Conservation (phyloP, 2,113 vertebrate species). For the Colius striatus region DNA sequence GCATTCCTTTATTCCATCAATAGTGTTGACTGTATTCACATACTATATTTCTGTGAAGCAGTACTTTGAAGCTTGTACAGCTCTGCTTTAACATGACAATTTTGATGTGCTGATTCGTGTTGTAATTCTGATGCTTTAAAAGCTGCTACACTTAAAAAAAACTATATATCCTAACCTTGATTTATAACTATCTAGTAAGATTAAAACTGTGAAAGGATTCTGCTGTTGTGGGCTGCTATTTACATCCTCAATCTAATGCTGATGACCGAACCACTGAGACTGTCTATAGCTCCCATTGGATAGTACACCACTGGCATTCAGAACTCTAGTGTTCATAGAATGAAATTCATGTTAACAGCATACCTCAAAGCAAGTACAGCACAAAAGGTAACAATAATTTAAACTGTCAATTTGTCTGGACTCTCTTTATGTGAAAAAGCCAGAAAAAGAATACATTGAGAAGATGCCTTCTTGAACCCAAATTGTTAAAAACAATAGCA, state of each 20-base stretch:
- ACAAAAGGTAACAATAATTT: slow-evolving; percentile 47
- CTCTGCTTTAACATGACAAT: not conserved
- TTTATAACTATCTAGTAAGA: slow-evolving; percentile 34
- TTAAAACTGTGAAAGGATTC: slow-evolving; percentile 22
- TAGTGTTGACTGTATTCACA: not conserved
- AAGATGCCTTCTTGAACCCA: slow-evolving; percentile 52
- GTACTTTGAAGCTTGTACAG: slow-evolving; percentile 9
- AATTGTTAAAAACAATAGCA: slow-evolving; percentile 14
- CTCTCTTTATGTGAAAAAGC: slow-evolving; percentile 20
- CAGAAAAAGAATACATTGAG: not conserved
- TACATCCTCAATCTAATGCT: slow-evolving; percentile 48
- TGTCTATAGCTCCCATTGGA: slow-evolving; percentile 49
- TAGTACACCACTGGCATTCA: slow-evolving; percentile 67
- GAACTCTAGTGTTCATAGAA: slow-evolving; percentile 57
- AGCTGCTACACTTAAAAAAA: not conserved
- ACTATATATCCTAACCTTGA: not conserved
- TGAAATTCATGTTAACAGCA: slow-evolving; percentile 37
- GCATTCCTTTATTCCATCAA: not conserved
- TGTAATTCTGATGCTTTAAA: slow-evolving; percentile 31
- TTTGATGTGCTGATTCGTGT: not conserved
- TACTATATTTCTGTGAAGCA: slow-evolving; percentile 20
- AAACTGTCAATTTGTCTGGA: slow-evolving; percentile 43
- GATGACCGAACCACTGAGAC: slow-evolving; percentile 59
- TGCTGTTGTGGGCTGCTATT: slow-evolving; percentile 55
- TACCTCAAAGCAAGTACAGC: slow-evolving; percentile 49